Conservation (phyloP, 2,113 vertebrate genomes). For the Catharus minimus region DNA sequence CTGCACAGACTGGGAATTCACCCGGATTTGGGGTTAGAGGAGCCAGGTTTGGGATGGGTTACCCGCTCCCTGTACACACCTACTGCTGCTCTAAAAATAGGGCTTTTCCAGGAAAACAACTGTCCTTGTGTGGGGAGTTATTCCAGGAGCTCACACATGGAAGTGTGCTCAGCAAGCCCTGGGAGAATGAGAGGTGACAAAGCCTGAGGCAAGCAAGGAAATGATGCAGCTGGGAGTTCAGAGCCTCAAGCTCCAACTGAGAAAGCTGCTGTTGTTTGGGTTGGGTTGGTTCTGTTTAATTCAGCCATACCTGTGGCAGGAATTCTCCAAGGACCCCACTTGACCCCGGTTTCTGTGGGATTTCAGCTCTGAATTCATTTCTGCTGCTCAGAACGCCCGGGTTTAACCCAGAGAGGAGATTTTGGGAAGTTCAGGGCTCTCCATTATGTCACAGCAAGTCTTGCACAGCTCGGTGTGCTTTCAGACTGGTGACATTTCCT, state of each 20-base stretch:
- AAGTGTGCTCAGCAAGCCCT: not conserved
- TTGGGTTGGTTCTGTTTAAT: not conserved
- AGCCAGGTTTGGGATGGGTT: not conserved
- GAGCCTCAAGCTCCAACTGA: not conserved
- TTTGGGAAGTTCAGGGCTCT: slow-evolving; percentile 1
- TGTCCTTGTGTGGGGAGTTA: not conserved
- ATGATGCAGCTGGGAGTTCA: slow-evolving; percentile 3
- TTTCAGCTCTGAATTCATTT: not conserved
- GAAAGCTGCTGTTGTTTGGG: not conserved
- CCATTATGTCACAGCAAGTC: not conserved
- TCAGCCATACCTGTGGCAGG: not conserved
- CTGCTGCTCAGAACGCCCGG: not conserved
- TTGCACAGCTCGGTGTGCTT: not conserved
- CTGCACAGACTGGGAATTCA: not conserved
- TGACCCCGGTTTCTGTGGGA: not conserved
- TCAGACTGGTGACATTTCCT: slow-evolving; percentile 7
- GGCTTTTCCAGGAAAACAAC: not conserved
- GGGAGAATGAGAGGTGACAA: not conserved
- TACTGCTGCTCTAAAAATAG: not conserved
- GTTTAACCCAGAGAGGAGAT: not conserved
- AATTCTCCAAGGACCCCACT: not conserved
- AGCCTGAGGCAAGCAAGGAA: not conserved
- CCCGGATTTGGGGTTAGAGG: not conserved
- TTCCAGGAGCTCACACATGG: not conserved
- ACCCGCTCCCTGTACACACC: not conserved